A percentile compares a stretch with the other conserved stretches of the same genome.
Evolutionary conservation across 2,888 invertebrate genomes (phyloP).

Genomic region (Epinotia demarniana): DNA sequence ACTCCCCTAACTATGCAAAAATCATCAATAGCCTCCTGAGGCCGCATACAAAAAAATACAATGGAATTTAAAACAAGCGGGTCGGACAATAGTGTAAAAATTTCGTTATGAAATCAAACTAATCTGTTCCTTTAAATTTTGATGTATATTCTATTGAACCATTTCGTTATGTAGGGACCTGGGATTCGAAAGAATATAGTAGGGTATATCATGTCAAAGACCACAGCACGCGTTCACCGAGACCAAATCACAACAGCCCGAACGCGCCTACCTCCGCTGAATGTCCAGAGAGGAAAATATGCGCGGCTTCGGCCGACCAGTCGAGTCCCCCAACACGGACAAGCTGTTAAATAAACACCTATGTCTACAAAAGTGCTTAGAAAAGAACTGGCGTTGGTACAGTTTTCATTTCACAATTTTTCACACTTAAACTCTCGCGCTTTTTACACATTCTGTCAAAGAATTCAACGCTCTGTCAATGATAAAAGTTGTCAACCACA

Average conservation of each 20-base stretch:
- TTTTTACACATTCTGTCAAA: background rate
- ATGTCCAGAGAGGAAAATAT: conserved; percentile 83
- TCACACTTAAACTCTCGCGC: background rate
- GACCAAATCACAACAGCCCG: conserved; percentile 34
- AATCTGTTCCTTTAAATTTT: too few species aligned
- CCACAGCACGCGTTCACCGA: conserved; percentile 42
- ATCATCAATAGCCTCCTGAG: background rate
- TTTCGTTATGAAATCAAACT: too few species aligned
- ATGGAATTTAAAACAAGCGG: too few species aligned
- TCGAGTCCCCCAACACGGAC: conserved; percentile 79
- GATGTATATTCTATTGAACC: too few species aligned
- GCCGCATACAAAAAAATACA: too few species aligned
- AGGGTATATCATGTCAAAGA: background rate
- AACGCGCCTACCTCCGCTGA: conserved; percentile 73
- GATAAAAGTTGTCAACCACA: too few species aligned
- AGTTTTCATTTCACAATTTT: conserved; percentile 11
- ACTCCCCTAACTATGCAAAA: background rate
- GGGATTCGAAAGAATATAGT: too few species aligned
- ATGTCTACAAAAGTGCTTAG: conserved; percentile 31
- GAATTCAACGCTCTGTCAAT: too few species aligned
- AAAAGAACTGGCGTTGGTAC: background rate
- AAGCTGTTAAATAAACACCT: conserved; percentile 71
- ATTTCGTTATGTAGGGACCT: too few species aligned
- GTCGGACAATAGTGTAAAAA: too few species aligned
- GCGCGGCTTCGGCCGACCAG: conserved; percentile 80